A percentile compares a stretch with the other conserved stretches of the same genome.
phyloP scores from a whole-genome alignment of 2,888 invertebrate genomes.

The Orchesella flavescens region DNA sequence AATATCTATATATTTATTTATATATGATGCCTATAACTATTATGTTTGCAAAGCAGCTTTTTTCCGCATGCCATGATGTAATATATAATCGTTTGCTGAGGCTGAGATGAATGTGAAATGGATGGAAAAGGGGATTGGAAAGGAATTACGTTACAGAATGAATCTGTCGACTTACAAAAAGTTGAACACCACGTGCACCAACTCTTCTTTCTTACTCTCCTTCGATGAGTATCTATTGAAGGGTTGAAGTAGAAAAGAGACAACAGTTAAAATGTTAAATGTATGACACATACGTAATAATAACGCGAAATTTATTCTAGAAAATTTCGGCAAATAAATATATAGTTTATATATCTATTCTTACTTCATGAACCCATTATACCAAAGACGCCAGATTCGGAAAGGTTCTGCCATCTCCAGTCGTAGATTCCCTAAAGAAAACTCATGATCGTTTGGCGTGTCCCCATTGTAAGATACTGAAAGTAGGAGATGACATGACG shows the following conservation, averaged over 20 bases:
- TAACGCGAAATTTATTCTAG: background rate
- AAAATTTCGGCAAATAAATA: background rate
- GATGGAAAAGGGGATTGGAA: background rate
- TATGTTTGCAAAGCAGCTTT: too few species aligned
- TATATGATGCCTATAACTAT: too few species aligned
- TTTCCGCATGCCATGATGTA: background rate
- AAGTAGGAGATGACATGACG: background rate
- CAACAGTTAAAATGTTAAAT: background rate
- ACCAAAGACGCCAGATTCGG: slow-evolving; percentile 80
- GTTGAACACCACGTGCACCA: slow-evolving; percentile 77
- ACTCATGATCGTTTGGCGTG: slow-evolving; percentile 53
- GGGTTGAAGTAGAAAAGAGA: slow-evolving; percentile 1
- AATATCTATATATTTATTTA: too few species aligned
- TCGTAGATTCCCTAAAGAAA: slow-evolving; percentile 75
- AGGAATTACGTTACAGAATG: slow-evolving; percentile 19
- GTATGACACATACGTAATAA: background rate
- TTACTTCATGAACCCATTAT: slow-evolving; percentile 79
- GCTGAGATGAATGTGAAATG: slow-evolving; percentile 41
- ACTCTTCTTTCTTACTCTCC: slow-evolving; percentile 52
- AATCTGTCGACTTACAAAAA: slow-evolving; percentile 77
- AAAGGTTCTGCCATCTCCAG: slow-evolving; percentile 80
- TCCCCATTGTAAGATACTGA: slow-evolving; percentile 49
- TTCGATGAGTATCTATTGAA: slow-evolving; percentile 36
- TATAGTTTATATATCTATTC: slow-evolving; percentile 56
- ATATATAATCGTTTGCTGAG: background rate